Evolutionary conservation across 2,888 invertebrate species (phyloP).

Genomic region (Metellina segmentata): DNA sequence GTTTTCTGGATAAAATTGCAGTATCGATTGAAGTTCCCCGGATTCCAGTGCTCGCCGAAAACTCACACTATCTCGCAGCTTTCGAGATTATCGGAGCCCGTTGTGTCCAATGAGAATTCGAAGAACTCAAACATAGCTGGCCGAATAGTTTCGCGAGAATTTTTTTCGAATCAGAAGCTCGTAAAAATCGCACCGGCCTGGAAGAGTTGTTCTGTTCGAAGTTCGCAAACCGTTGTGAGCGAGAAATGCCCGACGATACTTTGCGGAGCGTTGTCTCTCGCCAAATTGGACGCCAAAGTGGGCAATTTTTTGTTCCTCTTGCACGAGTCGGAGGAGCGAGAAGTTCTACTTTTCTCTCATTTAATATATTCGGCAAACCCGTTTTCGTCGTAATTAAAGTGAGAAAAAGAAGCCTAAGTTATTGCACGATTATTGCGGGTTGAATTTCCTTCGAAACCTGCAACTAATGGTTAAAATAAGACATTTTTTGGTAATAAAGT

Average conservation of each 20-base stretch:
- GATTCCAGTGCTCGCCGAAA: slow-evolving; percentile 21
- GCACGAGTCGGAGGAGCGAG: no score
- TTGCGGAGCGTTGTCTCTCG: slow-evolving; percentile 11
- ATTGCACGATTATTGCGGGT: not conserved
- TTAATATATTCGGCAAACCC: slow-evolving; percentile 72
- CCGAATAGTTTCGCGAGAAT: not conserved
- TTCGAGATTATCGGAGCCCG: slow-evolving; percentile 17
- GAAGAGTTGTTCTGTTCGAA: slow-evolving; percentile 13
- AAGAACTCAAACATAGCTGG: not conserved
- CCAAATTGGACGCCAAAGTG: slow-evolving; percentile 53
- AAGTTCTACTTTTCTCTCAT: slow-evolving; percentile 33
- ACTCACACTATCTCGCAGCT: slow-evolving; percentile 1
- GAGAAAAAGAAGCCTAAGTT: slow-evolving; percentile 8
- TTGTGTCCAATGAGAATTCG: slow-evolving; percentile 22
- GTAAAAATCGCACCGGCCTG: not conserved
- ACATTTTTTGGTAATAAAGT: no score
- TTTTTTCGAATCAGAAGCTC: not conserved
- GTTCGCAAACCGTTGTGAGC: slow-evolving; percentile 30
- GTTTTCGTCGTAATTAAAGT: slow-evolving; percentile 44
- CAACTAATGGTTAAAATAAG: not conserved
- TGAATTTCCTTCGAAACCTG: slow-evolving; percentile 34
- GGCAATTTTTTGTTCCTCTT: slow-evolving; percentile 8
- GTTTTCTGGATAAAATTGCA: slow-evolving; percentile 47
- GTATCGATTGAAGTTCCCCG: slow-evolving; percentile 65
- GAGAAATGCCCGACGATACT: slow-evolving; percentile 18